A percentile compares a stretch with the other conserved stretches of the same genome.
phyloP scores from a whole-genome alignment of 2,888 invertebrate genomes.

The Linnaemya vulpina region DNA sequence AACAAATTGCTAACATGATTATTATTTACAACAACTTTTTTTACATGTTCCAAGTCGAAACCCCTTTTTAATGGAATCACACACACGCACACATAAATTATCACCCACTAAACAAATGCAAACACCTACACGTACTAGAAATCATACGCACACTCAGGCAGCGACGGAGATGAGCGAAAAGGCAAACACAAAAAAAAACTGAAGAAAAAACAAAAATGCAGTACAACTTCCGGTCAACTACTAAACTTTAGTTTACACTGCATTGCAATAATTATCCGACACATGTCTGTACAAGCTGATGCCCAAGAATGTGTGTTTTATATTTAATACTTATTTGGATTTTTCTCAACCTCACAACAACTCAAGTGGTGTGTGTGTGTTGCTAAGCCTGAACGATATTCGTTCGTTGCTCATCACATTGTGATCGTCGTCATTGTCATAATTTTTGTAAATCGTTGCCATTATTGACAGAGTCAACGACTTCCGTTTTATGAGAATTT shows the following conservation, averaged over 20 bases:
- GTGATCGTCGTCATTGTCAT: conserved; percentile 47
- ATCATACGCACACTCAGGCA: not conserved
- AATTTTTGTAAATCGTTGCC: conserved; percentile 60
- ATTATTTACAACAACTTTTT: conserved; percentile 37
- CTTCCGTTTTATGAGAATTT: conserved; percentile 76
- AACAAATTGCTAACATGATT: conserved; percentile 45
- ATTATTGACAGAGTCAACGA: conserved; percentile 78
- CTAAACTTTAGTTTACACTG: conserved; percentile 52
- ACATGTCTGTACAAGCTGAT: conserved; percentile 1
- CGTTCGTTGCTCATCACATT: conserved; percentile 18
- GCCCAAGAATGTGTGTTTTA: not conserved
- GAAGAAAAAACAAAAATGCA: conserved; percentile 52
- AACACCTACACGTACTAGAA: conserved; percentile 38
- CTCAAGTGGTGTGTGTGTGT: conserved; percentile 16
- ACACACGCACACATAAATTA: conserved; percentile 3
- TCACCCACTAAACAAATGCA: conserved; percentile 62
- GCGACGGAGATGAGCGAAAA: too few relatives aligned
- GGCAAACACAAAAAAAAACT: not conserved
- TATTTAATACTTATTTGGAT: not conserved
- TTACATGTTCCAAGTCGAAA: conserved; percentile 2
- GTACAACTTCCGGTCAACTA: conserved; percentile 69
- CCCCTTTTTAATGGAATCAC: not conserved
- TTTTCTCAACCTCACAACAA: conserved; percentile 2
- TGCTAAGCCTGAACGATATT: conserved; percentile 21
- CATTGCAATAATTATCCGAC: conserved; percentile 47